These are phyloP conservation scores for Rhipidura dahli DNA, from an alignment of 2,113 vertebrate genomes.

Conservation along the genomic window DNA sequence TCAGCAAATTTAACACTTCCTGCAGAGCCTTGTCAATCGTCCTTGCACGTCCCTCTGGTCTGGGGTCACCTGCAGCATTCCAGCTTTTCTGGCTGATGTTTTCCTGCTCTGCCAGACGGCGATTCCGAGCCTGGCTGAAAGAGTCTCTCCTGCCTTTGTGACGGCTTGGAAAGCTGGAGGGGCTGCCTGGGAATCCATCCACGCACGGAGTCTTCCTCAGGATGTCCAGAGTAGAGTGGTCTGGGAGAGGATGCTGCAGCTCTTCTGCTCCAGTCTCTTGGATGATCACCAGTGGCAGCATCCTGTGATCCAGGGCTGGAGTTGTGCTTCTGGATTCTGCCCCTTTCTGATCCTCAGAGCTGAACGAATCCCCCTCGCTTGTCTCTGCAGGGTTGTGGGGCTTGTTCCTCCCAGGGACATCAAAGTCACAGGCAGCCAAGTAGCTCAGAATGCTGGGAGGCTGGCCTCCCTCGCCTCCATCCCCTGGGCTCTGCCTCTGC, in stretches of 20 bases:
- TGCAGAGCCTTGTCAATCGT: slow-evolving; percentile 64
- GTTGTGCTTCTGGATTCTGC: slow-evolving; percentile 20
- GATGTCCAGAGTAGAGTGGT: slow-evolving; percentile 78
- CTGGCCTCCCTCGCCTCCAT: slow-evolving; percentile 60
- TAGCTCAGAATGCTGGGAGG: slow-evolving; percentile 84
- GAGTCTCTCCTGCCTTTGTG: not conserved
- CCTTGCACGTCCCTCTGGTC: rapidly evolving
- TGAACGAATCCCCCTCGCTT: slow-evolving; percentile 61
- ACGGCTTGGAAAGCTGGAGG: not conserved
- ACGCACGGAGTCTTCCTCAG: slow-evolving; percentile 67
- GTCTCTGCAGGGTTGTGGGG: slow-evolving; percentile 39
- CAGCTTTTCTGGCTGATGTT: not conserved
- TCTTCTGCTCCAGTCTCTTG: slow-evolving; percentile 27
- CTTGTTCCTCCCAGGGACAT: slow-evolving; percentile 37
- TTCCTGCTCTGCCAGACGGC: not conserved
- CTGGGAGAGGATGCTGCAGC: slow-evolving; percentile 42
- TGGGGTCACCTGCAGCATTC: not conserved
- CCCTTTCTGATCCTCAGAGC: slow-evolving; percentile 68
- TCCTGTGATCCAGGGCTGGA: slow-evolving; percentile 54
- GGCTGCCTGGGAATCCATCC: not conserved
- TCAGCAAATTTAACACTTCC: slow-evolving; percentile 75
- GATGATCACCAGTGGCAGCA: not conserved
- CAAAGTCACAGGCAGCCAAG: slow-evolving; percentile 76
- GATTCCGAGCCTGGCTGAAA: not conserved
- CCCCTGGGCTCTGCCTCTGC: slow-evolving; percentile 68